These are phyloP conservation scores for Hipparchia semele DNA, from an alignment of 2,888 invertebrate genomes.

Conservation along the genomic window DNA sequence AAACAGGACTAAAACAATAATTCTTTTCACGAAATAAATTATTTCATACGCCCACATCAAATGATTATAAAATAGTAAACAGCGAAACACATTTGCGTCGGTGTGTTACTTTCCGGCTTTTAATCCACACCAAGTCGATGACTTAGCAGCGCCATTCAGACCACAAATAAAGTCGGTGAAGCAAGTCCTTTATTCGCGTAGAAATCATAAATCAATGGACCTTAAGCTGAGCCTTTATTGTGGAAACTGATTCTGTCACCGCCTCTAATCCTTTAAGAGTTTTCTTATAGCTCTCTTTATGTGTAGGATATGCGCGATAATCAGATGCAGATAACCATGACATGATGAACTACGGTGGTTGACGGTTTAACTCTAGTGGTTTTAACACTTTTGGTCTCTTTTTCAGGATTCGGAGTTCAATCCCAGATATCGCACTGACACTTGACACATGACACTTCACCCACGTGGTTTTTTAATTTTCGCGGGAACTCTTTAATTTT, in stretches of 20 bases:
- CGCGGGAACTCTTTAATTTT: no score
- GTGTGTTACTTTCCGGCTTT: constrained; percentile 3
- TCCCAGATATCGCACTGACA: no score
- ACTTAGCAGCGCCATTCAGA: constrained; percentile 43
- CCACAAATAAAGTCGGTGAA: constrained; percentile 39
- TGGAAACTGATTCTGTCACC: constrained; percentile 71
- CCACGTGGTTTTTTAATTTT: no score
- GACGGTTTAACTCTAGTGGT: no score
- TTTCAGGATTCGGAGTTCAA: no score
- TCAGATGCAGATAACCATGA: constrained; percentile 29
- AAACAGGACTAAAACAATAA: not conserved
- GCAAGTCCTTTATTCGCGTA: constrained; percentile 66
- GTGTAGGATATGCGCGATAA: constrained; percentile 44
- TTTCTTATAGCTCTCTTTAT: constrained; percentile 62
- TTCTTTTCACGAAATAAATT: not conserved
- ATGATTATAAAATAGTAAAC: not conserved
- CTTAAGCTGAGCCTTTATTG: constrained; percentile 62
- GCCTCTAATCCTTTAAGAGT: constrained; percentile 74
- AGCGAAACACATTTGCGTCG: constrained; percentile 1
- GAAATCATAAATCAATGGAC: constrained; percentile 74
- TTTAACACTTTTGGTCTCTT: no score
- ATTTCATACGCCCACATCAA: not conserved
- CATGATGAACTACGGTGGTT: not conserved
- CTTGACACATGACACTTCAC: no score
- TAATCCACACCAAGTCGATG: constrained; percentile 37